phyloP scores from a whole-genome alignment of 2,113 vertebrate species.

The Paradisaea rubra region DNA sequence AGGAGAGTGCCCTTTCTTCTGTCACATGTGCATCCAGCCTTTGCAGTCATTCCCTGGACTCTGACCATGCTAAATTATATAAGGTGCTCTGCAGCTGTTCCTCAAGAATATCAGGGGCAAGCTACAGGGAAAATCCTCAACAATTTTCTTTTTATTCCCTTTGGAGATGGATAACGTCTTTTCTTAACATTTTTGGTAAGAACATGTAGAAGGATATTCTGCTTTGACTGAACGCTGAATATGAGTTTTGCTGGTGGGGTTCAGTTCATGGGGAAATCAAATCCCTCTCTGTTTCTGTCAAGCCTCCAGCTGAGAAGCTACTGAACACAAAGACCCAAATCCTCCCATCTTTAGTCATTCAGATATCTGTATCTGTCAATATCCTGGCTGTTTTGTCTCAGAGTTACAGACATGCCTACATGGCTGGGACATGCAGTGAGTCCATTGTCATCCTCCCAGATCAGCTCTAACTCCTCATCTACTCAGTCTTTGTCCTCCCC shows the following conservation, averaged over 20 bases:
- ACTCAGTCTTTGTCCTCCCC: neutral
- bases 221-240: accelerated
- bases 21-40: neutral
- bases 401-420: neutral
- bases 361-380: neutral
- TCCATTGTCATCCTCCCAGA: neutral
- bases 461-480: neutral
- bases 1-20: neutral
- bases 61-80: neutral
- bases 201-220: neutral
- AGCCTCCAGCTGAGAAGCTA: neutral
- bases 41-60: neutral
- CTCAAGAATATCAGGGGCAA: neutral
- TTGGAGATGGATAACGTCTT: neutral
- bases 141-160: neutral
- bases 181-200: neutral
- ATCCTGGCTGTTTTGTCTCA: neutral
- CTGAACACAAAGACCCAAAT: neutral
- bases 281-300: neutral
- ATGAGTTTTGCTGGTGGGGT: neutral
- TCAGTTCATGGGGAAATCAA: neutral
- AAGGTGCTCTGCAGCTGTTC: neutral
- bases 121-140: neutral
- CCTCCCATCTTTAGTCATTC: neutral
- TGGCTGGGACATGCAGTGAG: neutral